phyloP scores from a whole-genome alignment of 1,140 invertebrate genomes.

The Drosophila parabipectinata region DNA sequence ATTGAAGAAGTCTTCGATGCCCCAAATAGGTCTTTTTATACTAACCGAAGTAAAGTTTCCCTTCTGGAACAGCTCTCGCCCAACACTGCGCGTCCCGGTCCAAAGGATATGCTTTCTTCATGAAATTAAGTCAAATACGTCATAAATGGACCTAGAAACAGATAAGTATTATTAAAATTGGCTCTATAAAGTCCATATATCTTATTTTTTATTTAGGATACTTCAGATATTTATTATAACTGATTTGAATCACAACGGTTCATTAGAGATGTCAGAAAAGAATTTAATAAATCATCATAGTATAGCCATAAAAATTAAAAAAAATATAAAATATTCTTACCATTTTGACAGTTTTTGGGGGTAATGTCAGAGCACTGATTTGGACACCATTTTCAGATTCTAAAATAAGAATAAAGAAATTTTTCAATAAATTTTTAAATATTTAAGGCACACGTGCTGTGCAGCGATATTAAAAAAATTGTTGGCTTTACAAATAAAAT shows the following conservation, averaged over 20 bases:
- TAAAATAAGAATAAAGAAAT: neutral
- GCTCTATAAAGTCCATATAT: neutral
- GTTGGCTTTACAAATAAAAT: slow-evolving; percentile 72
- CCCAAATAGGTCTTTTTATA: neutral
- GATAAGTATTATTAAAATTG: slow-evolving; percentile 57
- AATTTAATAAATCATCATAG: slow-evolving; percentile 71
- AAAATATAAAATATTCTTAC: slow-evolving; percentile 8
- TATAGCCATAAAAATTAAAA: neutral
- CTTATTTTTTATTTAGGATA: neutral
- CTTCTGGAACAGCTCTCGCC: neutral
- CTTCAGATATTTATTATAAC: slow-evolving; percentile 61
- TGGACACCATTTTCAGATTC: neutral
- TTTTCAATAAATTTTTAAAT: too few species aligned
- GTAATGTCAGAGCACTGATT: too few species aligned
- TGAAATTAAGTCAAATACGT: neutral
- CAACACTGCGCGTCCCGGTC: too few species aligned
- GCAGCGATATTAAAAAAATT: slow-evolving; percentile 7
- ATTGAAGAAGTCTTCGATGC: slow-evolving; percentile 23
- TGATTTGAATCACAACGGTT: slow-evolving; percentile 73
- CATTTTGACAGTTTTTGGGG: neutral
- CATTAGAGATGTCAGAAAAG: slow-evolving; percentile 82
- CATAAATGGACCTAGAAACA: slow-evolving; percentile 39
- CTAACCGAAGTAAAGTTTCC: slow-evolving; percentile 32
- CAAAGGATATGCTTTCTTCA: too few species aligned
- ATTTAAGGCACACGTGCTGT: too few species aligned